A percentile compares a stretch with the other conserved stretches of the same genome.
Evolutionary conservation across 2,888 invertebrate species (phyloP).

Genomic region (Amblyjoppa fuscipennis): DNA sequence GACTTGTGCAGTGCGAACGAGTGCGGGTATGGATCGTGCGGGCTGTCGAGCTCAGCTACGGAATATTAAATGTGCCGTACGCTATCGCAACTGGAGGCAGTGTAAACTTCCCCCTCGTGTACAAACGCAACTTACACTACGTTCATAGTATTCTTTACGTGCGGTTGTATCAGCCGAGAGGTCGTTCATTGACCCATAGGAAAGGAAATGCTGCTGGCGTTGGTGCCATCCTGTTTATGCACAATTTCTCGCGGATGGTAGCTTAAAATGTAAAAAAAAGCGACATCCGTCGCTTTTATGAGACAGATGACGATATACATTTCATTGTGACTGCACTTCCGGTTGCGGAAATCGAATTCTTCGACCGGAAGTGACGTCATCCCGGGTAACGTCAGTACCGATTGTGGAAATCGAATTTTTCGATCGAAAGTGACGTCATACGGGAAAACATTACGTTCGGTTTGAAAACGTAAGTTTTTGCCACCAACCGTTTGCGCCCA

Average conservation of each 20-base stretch:
- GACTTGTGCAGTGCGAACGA: constrained; percentile 46
- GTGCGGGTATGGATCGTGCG: constrained; percentile 61
- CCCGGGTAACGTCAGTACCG: too few species aligned
- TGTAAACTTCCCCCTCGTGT: constrained; percentile 50
- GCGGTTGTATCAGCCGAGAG: constrained; percentile 61
- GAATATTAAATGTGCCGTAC: constrained; percentile 71
- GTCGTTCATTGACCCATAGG: constrained; percentile 69
- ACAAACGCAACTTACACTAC: constrained; percentile 30
- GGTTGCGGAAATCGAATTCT: neutral
- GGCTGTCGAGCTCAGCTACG: constrained; percentile 62
- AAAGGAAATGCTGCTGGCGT: constrained; percentile 36
- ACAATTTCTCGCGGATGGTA: constrained; percentile 29
- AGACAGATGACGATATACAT: neutral
- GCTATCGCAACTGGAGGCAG: constrained; percentile 64
- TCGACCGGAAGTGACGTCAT: neutral
- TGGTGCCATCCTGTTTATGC: constrained; percentile 31
- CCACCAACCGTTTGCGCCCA: too few species aligned
- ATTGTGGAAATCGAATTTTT: neutral
- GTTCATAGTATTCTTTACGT: constrained; percentile 49
- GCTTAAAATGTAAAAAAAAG: constrained; percentile 21
- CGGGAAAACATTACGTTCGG: too few species aligned
- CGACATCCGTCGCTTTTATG: constrained; percentile 16
- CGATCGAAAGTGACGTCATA: neutral
- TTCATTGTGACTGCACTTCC: neutral
- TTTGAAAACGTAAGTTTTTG: too few species aligned